These are phyloP conservation scores for Hirtodrosophila alboralis DNA, from an alignment of 2,888 invertebrate species.

Conservation along the genomic window DNA sequence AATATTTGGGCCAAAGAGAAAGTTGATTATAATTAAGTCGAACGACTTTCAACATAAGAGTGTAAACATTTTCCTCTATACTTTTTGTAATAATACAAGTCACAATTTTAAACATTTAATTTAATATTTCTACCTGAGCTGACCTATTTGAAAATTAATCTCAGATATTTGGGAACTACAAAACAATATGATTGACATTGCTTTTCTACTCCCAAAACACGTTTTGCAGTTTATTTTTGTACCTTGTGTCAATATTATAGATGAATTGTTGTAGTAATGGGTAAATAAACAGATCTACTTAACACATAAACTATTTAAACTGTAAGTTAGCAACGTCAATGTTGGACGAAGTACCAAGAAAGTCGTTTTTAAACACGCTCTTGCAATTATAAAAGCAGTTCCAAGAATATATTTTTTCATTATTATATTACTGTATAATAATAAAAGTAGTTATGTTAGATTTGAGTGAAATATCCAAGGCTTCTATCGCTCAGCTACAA, in stretches of 20 bases:
- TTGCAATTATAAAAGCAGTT: background rate
- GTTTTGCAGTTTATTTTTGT: background rate
- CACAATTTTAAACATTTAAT: too few species aligned
- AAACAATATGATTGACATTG: background rate
- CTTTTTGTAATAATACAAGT: background rate
- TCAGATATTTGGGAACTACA: background rate
- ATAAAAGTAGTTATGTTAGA: background rate
- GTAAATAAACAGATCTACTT: constrained; percentile 17
- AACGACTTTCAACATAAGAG: constrained; percentile 21
- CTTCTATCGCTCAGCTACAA: constrained; percentile 11
- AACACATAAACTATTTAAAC: constrained; percentile 13
- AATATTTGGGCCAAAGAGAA: constrained; percentile 37
- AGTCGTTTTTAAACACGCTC: too few species aligned
- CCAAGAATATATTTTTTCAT: background rate
- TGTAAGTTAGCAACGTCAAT: constrained; percentile 5
- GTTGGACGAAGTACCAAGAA: background rate
- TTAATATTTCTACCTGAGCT: too few species aligned
- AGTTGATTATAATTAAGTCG: constrained; percentile 24
- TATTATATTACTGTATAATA: background rate
- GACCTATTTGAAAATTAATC: background rate
- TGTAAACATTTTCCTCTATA: background rate
- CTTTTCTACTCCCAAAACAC: constrained; percentile 9
- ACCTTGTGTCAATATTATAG: background rate
- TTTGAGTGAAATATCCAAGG: background rate
- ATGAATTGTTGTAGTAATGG: constrained; percentile 3